Percentiles rank a stretch among this genome's conserved stretches.
Conservation (phyloP, 2,113 vertebrate species). For the Empidonax traillii region DNA sequence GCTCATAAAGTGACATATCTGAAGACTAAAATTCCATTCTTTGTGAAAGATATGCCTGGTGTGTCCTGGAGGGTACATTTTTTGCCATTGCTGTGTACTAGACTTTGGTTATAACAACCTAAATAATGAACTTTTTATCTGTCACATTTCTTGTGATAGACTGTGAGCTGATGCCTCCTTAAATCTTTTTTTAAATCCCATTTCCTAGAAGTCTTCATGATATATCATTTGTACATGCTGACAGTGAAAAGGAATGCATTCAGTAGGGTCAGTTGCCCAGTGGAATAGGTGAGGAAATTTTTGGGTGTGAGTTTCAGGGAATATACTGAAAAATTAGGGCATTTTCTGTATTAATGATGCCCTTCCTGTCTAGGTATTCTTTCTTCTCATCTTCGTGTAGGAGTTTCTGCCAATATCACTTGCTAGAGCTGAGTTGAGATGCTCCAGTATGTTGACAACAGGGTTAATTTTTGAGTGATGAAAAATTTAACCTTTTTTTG, state of each 20-base stretch:
- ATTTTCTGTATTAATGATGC: neutral
- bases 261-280: neutral
- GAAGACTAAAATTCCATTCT: neutral
- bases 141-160: neutral
- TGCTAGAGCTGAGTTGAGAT: neutral
- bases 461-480: neutral
- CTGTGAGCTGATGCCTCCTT: neutral
- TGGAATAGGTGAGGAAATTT: neutral
- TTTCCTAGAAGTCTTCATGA: neutral
- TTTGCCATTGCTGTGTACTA: neutral
- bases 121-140: neutral
- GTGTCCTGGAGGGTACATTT: neutral
- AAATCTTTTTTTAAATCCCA: neutral
- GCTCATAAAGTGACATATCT: neutral
- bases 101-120: neutral
- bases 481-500: neutral
- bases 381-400: neutral
- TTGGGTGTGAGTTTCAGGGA: neutral
- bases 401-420: neutral
- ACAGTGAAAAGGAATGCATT: neutral
- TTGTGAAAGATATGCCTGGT: accelerated
- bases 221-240: neutral
- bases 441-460: neutral
- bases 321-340: neutral
- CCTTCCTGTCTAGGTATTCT: neutral